These are phyloP conservation scores for Ennomos erosarius DNA, from an alignment of 2,888 invertebrate species.

Conservation along the genomic window DNA sequence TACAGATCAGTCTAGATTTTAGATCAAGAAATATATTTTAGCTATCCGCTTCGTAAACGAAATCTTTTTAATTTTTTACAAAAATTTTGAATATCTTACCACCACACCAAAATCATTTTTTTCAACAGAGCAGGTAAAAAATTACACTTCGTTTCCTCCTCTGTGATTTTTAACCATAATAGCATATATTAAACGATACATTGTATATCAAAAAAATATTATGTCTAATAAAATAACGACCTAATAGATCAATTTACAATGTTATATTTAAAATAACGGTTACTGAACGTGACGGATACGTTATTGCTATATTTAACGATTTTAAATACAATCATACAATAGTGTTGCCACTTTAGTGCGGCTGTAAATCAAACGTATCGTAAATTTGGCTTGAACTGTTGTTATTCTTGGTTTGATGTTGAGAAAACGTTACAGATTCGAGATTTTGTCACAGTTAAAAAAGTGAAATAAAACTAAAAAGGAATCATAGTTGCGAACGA, in stretches of 20 bases:
- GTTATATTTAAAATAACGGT: slow-evolving; percentile 69
- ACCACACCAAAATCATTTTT: no score
- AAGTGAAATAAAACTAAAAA: not conserved
- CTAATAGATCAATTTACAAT: slow-evolving; percentile 61
- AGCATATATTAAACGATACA: slow-evolving; percentile 25
- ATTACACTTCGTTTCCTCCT: not conserved
- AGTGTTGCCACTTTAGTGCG: slow-evolving; percentile 70
- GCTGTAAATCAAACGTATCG: slow-evolving; percentile 70
- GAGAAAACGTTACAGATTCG: slow-evolving; percentile 54
- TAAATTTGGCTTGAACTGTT: slow-evolving; percentile 64
- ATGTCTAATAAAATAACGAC: slow-evolving; percentile 45
- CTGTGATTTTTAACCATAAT: slow-evolving; percentile 1
- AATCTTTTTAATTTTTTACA: no score
- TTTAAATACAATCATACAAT: slow-evolving; percentile 72
- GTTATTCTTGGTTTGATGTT: slow-evolving; percentile 56
- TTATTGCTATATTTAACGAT: slow-evolving; percentile 78
- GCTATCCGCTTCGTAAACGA: no score
- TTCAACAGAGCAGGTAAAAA: slow-evolving; percentile 1
- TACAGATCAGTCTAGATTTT: no score
- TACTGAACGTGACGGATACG: slow-evolving; percentile 67
- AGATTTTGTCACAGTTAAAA: slow-evolving; percentile 15
- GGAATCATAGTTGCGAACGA: no score
- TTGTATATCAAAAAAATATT: slow-evolving; percentile 33
- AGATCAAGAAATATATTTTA: no score
- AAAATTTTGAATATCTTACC: no score